phyloP scores from a whole-genome alignment of 2,888 invertebrate species.

The Agrotis segetum region DNA sequence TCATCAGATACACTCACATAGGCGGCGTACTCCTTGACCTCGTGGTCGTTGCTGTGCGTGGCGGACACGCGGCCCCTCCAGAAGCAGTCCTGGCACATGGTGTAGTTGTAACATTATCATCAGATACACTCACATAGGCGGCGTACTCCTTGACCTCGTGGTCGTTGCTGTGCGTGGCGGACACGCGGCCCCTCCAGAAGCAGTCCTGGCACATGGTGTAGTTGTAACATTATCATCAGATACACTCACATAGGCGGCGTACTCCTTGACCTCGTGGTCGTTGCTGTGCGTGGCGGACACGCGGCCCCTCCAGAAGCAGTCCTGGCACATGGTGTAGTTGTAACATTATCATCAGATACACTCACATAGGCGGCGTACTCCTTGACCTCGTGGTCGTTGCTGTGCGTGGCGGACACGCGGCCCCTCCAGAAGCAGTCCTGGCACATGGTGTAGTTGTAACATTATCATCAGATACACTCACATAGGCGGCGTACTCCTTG shows the following conservation, averaged over 20 bases:
- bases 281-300: constrained; percentile 97
- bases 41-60: constrained; percentile 98
- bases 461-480: constrained; percentile 91
- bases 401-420: constrained; percentile 96
- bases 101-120: constrained; percentile 97
- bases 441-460: constrained; percentile 99
- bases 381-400: constrained; percentile 99
- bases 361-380: constrained; percentile 98
- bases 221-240: too few species aligned
- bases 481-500: constrained; percentile 99
- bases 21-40: constrained; percentile 99
- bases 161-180: constrained; percentile 97
- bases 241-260: constrained; percentile 96
- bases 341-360: too few species aligned
- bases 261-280: constrained; percentile 99
- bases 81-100: constrained; percentile 99
- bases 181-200: constrained; percentile 99
- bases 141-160: constrained; percentile 99
- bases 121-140: constrained; percentile 95
- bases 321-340: constrained; percentile 99
- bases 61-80: constrained; percentile 98
- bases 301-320: constrained; percentile 99
- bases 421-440: constrained; percentile 99
- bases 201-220: constrained; percentile 99
- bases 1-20: constrained; percentile 94